Base-by-base conservation (phyloP, 2,888 invertebrate species). In the Drepana falcataria region DNA sequence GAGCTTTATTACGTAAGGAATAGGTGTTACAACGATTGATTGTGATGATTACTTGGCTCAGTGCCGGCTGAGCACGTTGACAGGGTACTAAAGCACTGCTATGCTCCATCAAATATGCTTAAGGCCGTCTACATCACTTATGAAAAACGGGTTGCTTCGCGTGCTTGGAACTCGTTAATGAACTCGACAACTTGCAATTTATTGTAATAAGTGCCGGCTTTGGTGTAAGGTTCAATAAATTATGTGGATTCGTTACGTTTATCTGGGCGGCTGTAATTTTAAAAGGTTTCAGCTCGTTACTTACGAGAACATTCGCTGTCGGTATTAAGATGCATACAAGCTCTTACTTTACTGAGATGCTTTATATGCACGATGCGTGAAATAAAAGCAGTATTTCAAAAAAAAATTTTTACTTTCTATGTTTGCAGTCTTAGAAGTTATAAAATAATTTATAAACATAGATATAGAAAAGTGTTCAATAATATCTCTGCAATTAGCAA, bases 81-180 rank as follows among this genome's bases (percentile, higher is more conserved):
- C 75, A 71, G 71, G 73, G 74, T 72, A 72, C 76, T 74, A 68
- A 67, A 69, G 68, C 69, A 69, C 68, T 68, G 73, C 63, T 64
- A 70, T 63, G 69, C 73, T 71, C 68, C 72, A 81, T 83, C 74
- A 80, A 83, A 75, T 81, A 83, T 83, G 79, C 82, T 80, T 79
- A 77, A 79, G 76, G 73, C 68, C 65, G 74, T 71, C 74, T 68
- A 68, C 73, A 68, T 72, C 69, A 70, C 73, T 76, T 75, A 73
- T 73, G 75, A 82, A 79, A 82, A 81, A 82, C 71, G 69, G 66
- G 71, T 79, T 69, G 68, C 66, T 64, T 74, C 66, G 73, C 75
- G 71, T 75, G 70, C 66, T 67, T 56, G 60, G 60, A 63, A 60
- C 66, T 72, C 68, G 65, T 71, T 70, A 75, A 75, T 71, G 66